A percentile compares a stretch with the other conserved stretches of the same genome.
Evolutionary conservation across 2,797 vertebrate genomes (phyloP).

Genomic region (Chaetodon trifasciatus): DNA sequence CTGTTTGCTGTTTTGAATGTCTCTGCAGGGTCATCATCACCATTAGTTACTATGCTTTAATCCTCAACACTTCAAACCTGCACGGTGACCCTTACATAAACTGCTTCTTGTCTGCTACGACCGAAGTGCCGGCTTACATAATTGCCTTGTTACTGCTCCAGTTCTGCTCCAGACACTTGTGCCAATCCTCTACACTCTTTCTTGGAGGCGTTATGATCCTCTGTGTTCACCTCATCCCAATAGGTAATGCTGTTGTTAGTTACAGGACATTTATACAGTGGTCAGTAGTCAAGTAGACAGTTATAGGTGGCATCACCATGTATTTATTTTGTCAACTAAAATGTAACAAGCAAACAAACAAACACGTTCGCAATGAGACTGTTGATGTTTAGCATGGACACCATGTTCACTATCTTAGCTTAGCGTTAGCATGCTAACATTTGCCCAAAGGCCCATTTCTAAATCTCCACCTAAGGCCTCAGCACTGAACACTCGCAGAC

Average conservation of each 20-base stretch:
- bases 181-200: slow-evolving; percentile 88
- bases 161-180: slow-evolving; percentile 84
- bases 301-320: too few relatives aligned
- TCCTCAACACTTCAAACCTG: slow-evolving; percentile 93
- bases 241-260: slow-evolving; percentile 76
- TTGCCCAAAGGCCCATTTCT: too few relatives aligned
- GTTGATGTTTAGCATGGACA: too few relatives aligned
- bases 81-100: slow-evolving; percentile 89
- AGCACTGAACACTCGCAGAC: too few relatives aligned
- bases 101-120: slow-evolving; percentile 88
- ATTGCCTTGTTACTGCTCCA: slow-evolving; percentile 88
- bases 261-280: background rate
- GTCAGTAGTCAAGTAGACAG: background rate
- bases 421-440: too few relatives aligned
- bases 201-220: slow-evolving; percentile 90
- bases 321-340: too few relatives aligned
- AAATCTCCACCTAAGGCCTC: too few relatives aligned
- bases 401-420: too few relatives aligned
- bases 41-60: slow-evolving; percentile 89
- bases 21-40: slow-evolving; percentile 88
- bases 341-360: too few relatives aligned
- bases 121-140: slow-evolving; percentile 89
- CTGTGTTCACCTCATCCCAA: slow-evolving; percentile 88
- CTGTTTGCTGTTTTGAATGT: background rate
- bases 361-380: too few relatives aligned